Evolutionary conservation across 2,888 invertebrate species (phyloP), one percentile per base, ranked within the genome.

Genomic region (Nomada flava): DNA sequence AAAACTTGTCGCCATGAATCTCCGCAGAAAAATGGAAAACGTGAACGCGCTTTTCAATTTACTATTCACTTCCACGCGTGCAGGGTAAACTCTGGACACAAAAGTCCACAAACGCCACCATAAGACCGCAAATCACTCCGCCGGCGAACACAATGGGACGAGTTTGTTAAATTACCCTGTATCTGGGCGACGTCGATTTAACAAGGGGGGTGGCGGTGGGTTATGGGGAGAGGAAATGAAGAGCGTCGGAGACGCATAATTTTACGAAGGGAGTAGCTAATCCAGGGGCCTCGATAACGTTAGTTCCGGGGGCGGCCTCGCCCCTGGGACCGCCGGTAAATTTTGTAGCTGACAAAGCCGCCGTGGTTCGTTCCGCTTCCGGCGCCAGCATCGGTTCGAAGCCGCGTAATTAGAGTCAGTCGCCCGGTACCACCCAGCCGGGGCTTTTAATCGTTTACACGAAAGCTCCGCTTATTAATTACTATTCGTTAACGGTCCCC

Each of bases 331-430:
- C 70, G 69, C 79, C 84, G 83, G 86, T 88, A 88, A 91, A 91
- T 90, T 90, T 91, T 86, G 83, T 86, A 88, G 84, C 88, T 90
- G 91, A 90, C 91, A 87, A 87, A 88, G 87, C 85, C 64, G 64
- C 70, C 76, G 73, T 72, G 76, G 85, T 89, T 89, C 85, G 84
- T 83, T 86, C 82, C 84, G 85, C 84, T 85, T 83, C 82, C 76
- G 73, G 74, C 50, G 47, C 68, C 67, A 62, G 65, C 36, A 70
- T 70, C 72, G 50, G 79, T 75, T 71, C 72, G 53, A 60, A 78
- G 64, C 74, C 65, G 75, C 59, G 87, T 86, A 82, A 87, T 87
- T 87, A 87, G 84, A 80, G 82, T 67, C 60, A 63, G 76, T 59
- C 63, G 74, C 53, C 55, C 80, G 69, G 68, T 72, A 73, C 65